Percentiles rank a stretch among this genome's conserved stretches.
Conservation (phyloP, 53 echinoderm and acorn worm species). For the Holothuria scabra region DNA sequence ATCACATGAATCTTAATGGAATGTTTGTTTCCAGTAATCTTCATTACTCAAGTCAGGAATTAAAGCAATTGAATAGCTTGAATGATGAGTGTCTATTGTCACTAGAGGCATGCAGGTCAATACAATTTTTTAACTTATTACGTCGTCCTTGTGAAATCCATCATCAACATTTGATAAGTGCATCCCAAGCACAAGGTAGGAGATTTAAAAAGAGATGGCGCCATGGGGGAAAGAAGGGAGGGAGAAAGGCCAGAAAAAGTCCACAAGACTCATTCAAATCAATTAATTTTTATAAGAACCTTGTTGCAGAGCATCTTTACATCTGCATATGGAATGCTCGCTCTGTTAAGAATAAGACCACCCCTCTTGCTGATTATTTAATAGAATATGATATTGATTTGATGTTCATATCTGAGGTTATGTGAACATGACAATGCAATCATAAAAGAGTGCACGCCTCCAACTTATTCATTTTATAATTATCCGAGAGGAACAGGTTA, state of each 20-base stretch:
- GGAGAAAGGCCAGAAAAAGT: not conserved
- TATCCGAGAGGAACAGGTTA: constrained; percentile 4
- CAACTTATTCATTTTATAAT: constrained; percentile 42
- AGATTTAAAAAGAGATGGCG: constrained; percentile 14
- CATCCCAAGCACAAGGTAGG: not conserved
- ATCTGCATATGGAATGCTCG: constrained; percentile 46
- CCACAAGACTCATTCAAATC: not conserved
- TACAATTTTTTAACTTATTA: not conserved
- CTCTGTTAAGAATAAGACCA: constrained; percentile 45
- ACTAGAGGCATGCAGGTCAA: too few species aligned
- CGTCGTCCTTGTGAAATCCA: not conserved
- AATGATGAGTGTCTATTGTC: too few species aligned
- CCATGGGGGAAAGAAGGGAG: not conserved
- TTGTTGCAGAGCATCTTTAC: not conserved
- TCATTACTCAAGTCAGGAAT: too few species aligned
- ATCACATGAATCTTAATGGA: too few species aligned
- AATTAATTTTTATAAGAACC: not conserved
- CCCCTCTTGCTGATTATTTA: constrained; percentile 25
- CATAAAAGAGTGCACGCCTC: constrained; percentile 47
- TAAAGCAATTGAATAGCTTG: not conserved
- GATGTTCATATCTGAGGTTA: constrained; percentile 55
- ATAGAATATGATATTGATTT: constrained; percentile 48
- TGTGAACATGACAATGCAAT: constrained; percentile 41
- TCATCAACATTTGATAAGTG: not conserved
- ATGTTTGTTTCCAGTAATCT: too few species aligned